phyloP scores from a whole-genome alignment of 2,888 invertebrate genomes.

The Latheticus oryzae region DNA sequence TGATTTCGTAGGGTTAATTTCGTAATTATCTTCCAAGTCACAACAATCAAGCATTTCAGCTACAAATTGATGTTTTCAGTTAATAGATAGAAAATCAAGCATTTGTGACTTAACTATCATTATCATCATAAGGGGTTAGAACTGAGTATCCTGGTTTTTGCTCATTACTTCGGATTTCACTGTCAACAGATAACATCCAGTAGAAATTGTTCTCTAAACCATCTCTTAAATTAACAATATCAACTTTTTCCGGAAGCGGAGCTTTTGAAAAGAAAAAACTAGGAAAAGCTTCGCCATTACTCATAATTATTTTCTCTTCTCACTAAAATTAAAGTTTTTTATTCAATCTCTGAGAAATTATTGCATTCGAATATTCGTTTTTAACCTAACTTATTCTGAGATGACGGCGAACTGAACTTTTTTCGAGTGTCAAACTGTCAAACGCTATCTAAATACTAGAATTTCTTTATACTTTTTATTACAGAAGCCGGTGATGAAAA shows the following conservation, averaged over 20 bases:
- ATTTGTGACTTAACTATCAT: constrained; percentile 52
- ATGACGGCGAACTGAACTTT: too few relatives aligned
- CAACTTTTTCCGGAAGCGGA: constrained; percentile 27
- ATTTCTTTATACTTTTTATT: constrained; percentile 32
- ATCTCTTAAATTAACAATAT: constrained; percentile 43
- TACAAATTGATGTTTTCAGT: too few relatives aligned
- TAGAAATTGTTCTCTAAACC: constrained; percentile 42
- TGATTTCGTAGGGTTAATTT: constrained; percentile 58
- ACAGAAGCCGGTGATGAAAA: constrained; percentile 9
- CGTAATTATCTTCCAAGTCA: constrained; percentile 61
- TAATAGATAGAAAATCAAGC: neutral
- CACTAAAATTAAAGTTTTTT: too few relatives aligned
- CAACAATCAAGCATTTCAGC: constrained; percentile 58
- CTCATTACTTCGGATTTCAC: constrained; percentile 30
- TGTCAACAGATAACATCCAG: constrained; percentile 49
- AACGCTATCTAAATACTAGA: too few relatives aligned
- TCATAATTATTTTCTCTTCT: too few relatives aligned
- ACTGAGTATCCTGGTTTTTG: constrained; percentile 27
- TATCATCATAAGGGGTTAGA: constrained; percentile 60
- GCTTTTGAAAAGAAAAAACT: constrained; percentile 28
- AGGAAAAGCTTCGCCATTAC: constrained; percentile 22
- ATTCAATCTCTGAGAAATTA: too few relatives aligned
- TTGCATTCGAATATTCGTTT: too few relatives aligned
- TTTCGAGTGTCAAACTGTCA: constrained; percentile 10
- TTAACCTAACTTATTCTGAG: too few relatives aligned